Evolutionary conservation across 2,797 vertebrate genomes (phyloP).

Genomic region (Falco berigora): DNA sequence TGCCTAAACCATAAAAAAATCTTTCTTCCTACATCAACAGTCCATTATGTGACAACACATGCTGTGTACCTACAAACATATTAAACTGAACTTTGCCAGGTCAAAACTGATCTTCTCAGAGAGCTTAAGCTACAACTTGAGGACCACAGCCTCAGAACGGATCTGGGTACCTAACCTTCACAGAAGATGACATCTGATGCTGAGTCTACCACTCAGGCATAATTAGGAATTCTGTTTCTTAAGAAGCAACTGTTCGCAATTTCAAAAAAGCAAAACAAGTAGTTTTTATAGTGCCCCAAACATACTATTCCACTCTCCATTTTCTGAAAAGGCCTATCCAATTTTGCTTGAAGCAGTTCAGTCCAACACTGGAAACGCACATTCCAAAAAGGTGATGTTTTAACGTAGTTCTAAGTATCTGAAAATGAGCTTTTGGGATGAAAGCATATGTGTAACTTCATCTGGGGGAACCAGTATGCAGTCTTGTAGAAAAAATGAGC

Average conservation of each 20-base stretch:
- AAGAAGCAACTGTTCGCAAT: constrained; percentile 15
- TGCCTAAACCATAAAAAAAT: not conserved
- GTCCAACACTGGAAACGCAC: not conserved
- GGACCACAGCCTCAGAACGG: not conserved
- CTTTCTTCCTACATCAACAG: not conserved
- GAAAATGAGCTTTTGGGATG: constrained; percentile 38
- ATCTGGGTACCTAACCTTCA: not conserved
- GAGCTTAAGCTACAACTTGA: not conserved
- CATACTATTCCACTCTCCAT: not conserved
- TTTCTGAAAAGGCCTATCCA: constrained; percentile 31
- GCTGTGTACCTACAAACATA: not conserved
- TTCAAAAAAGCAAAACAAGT: not conserved
- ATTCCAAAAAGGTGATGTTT: constrained; percentile 53
- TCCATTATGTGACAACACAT: not conserved
- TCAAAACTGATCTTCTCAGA: not conserved
- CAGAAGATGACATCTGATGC: not conserved
- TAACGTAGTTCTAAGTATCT: constrained; percentile 37
- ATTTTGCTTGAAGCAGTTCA: constrained; percentile 20
- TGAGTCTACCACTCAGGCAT: not conserved
- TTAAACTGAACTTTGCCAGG: not conserved
- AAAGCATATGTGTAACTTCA: constrained; percentile 7
- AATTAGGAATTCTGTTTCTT: constrained; percentile 11
- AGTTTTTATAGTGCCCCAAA: not conserved
- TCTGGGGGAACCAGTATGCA: not conserved
- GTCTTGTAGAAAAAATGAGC: not conserved